A percentile compares a stretch with the other conserved stretches of the same genome.
Evolutionary conservation across 2,888 invertebrate species (phyloP).

Genomic region (Drosophila monieri): DNA sequence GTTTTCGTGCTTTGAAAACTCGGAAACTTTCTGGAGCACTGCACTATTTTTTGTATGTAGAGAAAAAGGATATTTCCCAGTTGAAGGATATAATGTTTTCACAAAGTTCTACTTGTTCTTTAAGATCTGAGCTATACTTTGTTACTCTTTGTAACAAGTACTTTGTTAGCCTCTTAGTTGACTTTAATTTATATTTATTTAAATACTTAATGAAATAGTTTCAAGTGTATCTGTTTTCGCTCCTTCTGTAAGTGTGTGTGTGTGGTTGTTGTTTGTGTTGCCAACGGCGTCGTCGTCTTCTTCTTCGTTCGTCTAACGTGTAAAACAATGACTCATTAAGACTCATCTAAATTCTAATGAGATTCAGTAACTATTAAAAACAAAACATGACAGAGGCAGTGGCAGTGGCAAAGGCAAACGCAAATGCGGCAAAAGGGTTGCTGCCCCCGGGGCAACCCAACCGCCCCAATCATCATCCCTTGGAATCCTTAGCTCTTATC

Average conservation of each 20-base stretch:
- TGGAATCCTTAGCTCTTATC: conserved; percentile 54
- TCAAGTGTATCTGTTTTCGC: background rate
- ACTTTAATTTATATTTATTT: background rate
- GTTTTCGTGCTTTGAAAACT: conserved; percentile 46
- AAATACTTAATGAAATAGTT: background rate
- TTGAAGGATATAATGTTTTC: background rate
- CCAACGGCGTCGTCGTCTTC: conserved; percentile 12
- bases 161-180: background rate
- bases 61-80: background rate
- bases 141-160: no score
- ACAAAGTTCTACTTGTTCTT: background rate
- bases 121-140: background rate
- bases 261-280: conserved; percentile 24
- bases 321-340: conserved; percentile 84
- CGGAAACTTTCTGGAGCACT: conserved; percentile 62
- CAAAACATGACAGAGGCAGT: conserved; percentile 66
- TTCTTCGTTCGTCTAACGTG: conserved; percentile 68
- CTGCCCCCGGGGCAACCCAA: conserved; percentile 49
- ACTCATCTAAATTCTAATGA: conserved; percentile 84
- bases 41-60: conserved; percentile 61
- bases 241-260: background rate
- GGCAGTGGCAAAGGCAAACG: conserved; percentile 48
- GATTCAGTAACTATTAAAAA: conserved; percentile 83
- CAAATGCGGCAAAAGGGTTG: conserved; percentile 71
- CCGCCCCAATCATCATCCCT: conserved; percentile 15